A percentile compares a stretch with the other conserved stretches of the same genome.
These are phyloP conservation scores for Tachystola acroxantha DNA, from an alignment of 2,888 invertebrate species.

Conservation along the genomic window DNA sequence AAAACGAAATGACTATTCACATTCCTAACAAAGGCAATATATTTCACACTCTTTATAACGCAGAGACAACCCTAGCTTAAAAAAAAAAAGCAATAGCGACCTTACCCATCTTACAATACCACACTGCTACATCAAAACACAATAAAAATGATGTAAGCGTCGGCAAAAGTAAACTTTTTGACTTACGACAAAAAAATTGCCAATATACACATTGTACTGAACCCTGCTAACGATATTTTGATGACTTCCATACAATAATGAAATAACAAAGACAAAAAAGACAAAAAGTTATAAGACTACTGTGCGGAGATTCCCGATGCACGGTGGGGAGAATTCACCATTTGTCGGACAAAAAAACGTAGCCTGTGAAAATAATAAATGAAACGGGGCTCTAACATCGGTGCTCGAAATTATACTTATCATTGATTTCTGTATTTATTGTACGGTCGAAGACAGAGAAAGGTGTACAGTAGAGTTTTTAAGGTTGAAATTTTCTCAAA, in stretches of 20 bases:
- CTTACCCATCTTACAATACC: conserved; percentile 23
- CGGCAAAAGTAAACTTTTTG: conserved; percentile 46
- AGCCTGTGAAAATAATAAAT: conserved; percentile 17
- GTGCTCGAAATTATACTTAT: conserved; percentile 9
- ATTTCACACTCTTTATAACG: background rate
- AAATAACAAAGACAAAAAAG: conserved; percentile 53
- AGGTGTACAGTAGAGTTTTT: no score
- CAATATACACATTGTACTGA: conserved; percentile 53
- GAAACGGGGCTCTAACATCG: conserved; percentile 17
- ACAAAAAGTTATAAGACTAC: conserved; percentile 39
- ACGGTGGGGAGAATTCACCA: conserved; percentile 22
- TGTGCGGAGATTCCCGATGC: conserved; percentile 25
- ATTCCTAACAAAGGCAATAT: no score
- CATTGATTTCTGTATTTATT: conserved; percentile 11
- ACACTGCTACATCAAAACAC: conserved; percentile 39
- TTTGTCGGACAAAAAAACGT: conserved; percentile 22
- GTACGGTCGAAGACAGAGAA: no score
- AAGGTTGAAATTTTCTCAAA: no score
- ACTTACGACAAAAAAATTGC: conserved; percentile 66
- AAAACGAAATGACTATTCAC: no score
- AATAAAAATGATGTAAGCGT: conserved; percentile 39
- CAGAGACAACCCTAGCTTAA: conserved; percentile 6
- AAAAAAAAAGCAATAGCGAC: conserved; percentile 19
- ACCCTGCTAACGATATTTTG: conserved; percentile 68
- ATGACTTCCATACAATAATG: conserved; percentile 59